Evolutionary conservation across 1,140 invertebrate genomes (phyloP).

Genomic region (Heliothis virescens): DNA sequence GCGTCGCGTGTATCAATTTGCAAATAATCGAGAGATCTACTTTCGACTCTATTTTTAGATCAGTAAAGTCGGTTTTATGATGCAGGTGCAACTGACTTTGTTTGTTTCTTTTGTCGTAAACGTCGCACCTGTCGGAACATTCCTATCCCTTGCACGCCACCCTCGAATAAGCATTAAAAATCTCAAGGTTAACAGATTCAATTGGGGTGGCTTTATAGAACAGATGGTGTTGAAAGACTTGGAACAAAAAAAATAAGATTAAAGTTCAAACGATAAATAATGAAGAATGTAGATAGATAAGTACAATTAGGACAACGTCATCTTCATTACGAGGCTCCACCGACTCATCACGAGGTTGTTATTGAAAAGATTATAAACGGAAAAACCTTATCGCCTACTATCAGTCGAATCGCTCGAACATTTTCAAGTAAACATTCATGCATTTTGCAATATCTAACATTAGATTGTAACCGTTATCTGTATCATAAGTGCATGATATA

Average conservation of each 20-base stretch:
- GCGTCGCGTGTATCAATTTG: not conserved
- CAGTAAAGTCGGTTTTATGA: not conserved
- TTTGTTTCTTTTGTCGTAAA: not conserved
- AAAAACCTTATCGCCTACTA: slow-evolving; percentile 33
- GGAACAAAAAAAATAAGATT: not conserved
- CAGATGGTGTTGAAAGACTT: not conserved
- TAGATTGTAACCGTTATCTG: slow-evolving; percentile 46
- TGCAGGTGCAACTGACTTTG: not conserved
- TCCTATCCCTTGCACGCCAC: slow-evolving; percentile 7
- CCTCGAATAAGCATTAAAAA: not conserved
- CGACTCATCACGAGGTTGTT: slow-evolving; percentile 24
- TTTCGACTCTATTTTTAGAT: not conserved
- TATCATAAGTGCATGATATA: slow-evolving; percentile 38
- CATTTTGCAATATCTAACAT: slow-evolving; percentile 38
- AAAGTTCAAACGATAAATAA: slow-evolving; percentile 5
- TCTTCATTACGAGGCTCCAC: not conserved
- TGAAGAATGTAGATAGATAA: not conserved
- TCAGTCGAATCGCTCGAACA: slow-evolving; percentile 27
- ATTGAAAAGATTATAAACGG: slow-evolving; percentile 32
- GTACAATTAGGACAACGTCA: not conserved
- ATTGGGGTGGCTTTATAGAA: not conserved
- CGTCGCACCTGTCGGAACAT: slow-evolving; percentile 17
- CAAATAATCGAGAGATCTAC: not conserved
- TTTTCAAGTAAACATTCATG: slow-evolving; percentile 44
- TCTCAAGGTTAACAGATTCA: slow-evolving; percentile 13